Evolutionary conservation across 2,113 vertebrate species (phyloP).

Genomic region (Pelecanoides urinatrix): DNA sequence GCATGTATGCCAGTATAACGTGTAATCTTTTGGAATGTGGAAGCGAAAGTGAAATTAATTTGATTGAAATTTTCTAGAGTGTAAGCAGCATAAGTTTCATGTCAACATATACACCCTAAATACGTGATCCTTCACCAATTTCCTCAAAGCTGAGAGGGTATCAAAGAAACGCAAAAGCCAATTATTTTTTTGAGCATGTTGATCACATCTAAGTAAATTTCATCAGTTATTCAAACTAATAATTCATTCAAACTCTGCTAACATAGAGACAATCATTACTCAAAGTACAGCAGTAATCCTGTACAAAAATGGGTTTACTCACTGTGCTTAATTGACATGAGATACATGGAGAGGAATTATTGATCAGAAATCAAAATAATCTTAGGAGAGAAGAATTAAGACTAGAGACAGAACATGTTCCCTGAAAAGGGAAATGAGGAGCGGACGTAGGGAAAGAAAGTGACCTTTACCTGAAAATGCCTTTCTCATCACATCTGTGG

Average conservation of each 20-base stretch:
- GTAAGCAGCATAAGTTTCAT: not conserved
- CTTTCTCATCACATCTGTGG: not conserved
- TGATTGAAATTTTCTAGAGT: not conserved
- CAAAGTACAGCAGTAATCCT: not conserved
- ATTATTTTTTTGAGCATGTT: not conserved
- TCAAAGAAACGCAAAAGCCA: not conserved
- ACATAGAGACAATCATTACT: not conserved
- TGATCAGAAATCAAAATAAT: not conserved
- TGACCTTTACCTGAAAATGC: not conserved
- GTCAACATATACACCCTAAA: not conserved
- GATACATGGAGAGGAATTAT: not conserved
- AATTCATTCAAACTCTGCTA: not conserved
- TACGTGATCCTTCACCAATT: accelerated
- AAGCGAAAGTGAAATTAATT: not conserved
- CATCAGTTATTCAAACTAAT: not conserved
- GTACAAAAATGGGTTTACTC: not conserved
- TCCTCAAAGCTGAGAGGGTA: not conserved
- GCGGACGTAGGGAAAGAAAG: accelerated
- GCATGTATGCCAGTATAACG: not conserved
- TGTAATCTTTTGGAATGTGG: not conserved
- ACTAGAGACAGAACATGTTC: not conserved
- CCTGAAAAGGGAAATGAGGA: not conserved
- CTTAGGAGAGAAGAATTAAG: not conserved
- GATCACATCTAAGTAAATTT: not conserved
- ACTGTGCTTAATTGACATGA: not conserved